A percentile compares a stretch with the other conserved stretches of the same genome.
Evolutionary conservation across 2,797 vertebrate species (phyloP).

Genomic region (Petrocephalus sullivani): DNA sequence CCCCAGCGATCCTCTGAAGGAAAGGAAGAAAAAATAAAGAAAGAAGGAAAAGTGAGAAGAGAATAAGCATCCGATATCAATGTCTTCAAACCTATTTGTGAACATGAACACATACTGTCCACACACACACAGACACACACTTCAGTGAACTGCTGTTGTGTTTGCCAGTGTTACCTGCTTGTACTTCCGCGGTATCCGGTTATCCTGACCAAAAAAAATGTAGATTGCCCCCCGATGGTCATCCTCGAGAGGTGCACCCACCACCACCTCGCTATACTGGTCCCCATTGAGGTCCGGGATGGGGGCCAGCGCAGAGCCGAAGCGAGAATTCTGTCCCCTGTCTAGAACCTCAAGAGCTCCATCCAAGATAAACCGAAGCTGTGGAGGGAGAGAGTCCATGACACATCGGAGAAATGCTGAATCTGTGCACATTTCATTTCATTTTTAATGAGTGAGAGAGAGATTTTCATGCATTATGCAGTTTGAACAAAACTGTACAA

Average conservation of each 20-base stretch:
- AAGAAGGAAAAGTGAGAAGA: background rate
- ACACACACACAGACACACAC: background rate
- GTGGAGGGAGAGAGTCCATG: conserved; percentile 22
- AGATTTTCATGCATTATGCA: background rate
- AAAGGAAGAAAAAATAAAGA: background rate
- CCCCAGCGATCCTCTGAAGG: conserved; percentile 78
- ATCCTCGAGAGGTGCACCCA: conserved; percentile 87
- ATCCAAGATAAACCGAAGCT: conserved; percentile 74
- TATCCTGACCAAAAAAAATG: conserved; percentile 75
- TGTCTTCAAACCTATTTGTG: background rate
- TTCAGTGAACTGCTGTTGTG: background rate
- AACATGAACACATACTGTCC: background rate
- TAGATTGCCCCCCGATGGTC: conserved; percentile 85
- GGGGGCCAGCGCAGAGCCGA: conserved; percentile 81
- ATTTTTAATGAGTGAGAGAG: background rate
- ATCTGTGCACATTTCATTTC: background rate
- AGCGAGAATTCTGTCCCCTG: conserved; percentile 86
- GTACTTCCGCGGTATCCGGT: conserved; percentile 73
- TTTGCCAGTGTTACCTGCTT: conserved; percentile 72
- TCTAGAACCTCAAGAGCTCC: conserved; percentile 76
- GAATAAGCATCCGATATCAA: background rate
- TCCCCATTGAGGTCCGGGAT: conserved; percentile 91
- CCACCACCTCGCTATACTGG: conserved; percentile 82
- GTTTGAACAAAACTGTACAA: background rate
- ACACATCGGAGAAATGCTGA: background rate